Conservation (phyloP, 37 sponge, comb jelly and placozoan species). For the Beroe forskalii region DNA sequence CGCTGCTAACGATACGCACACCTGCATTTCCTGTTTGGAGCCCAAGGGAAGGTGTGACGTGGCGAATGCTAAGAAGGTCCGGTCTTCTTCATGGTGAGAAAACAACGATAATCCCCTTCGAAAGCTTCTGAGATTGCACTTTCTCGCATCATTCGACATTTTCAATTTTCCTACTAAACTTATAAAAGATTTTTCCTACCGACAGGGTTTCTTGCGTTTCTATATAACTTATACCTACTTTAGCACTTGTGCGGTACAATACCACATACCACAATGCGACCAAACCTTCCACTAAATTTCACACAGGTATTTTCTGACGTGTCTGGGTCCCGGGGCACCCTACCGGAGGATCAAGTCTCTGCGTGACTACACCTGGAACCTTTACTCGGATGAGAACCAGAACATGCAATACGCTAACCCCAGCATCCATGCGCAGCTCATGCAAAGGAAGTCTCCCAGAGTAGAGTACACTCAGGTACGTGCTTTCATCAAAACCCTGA, state of each 20-base stretch:
- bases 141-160: too few relatives aligned
- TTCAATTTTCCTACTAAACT: too few relatives aligned
- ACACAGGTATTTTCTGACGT: neutral
- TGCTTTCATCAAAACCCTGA: too few relatives aligned
- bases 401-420: constrained; percentile 7
- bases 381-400: constrained; percentile 2
- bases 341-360: neutral
- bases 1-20: neutral
- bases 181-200: too few relatives aligned
- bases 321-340: constrained; percentile 7
- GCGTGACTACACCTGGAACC: neutral
- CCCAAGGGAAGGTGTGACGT: constrained; percentile 22
- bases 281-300: too few relatives aligned
- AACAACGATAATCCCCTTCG: too few relatives aligned
- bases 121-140: too few relatives aligned
- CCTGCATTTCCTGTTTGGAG: constrained; percentile 40
- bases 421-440: constrained; percentile 3
- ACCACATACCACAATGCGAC: too few relatives aligned
- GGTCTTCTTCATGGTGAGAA: too few relatives aligned
- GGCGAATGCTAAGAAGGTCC: constrained; percentile 4
- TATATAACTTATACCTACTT: too few relatives aligned
- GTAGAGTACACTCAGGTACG: constrained; percentile 35
- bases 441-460: neutral
- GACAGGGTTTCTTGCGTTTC: too few relatives aligned
- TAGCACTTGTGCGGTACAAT: too few relatives aligned